A percentile compares a stretch with the other conserved stretches of the same genome.
These are phyloP conservation scores for Mythimna pallens DNA, from an alignment of 2,888 invertebrate species.

Conservation along the genomic window DNA sequence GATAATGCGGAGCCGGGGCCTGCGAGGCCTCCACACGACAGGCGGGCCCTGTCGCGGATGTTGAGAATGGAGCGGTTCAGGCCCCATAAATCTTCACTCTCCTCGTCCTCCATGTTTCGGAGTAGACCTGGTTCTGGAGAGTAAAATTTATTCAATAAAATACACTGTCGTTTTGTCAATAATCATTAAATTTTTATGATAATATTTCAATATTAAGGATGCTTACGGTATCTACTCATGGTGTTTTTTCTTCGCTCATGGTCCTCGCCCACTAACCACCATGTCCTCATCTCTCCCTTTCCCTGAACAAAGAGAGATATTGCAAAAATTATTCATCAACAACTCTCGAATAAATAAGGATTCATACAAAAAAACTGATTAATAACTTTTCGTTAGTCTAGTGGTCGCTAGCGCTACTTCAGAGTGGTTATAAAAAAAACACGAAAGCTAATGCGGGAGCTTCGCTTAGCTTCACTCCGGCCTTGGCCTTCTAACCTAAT, in stretches of 20 bases:
- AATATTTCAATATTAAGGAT: constrained; percentile 4
- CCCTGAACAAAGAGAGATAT: constrained; percentile 87
- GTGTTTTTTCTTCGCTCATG: constrained; percentile 82
- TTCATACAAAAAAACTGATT: no score
- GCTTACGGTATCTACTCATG: constrained; percentile 81
- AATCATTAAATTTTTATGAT: no score
- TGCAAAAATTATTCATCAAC: neutral
- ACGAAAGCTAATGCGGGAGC: no score
- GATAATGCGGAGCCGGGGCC: constrained; percentile 85
- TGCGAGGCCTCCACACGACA: constrained; percentile 84
- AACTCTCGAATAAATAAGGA: neutral
- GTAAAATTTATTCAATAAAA: neutral
- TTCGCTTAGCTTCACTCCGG: neutral
- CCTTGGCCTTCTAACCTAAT: no score
- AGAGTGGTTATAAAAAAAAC: no score
- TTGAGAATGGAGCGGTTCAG: constrained; percentile 78
- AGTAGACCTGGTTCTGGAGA: constrained; percentile 77
- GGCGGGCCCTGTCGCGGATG: constrained; percentile 83
- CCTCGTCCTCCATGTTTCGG: constrained; percentile 62
- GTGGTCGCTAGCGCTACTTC: no score
- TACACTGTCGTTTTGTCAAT: neutral
- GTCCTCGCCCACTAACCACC: constrained; percentile 93
- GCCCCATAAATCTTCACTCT: constrained; percentile 76
- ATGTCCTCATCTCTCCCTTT: constrained; percentile 94
- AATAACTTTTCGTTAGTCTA: no score